Conservation (phyloP, 2,888 invertebrate genomes). For the Yponomeuta sedellus region DNA sequence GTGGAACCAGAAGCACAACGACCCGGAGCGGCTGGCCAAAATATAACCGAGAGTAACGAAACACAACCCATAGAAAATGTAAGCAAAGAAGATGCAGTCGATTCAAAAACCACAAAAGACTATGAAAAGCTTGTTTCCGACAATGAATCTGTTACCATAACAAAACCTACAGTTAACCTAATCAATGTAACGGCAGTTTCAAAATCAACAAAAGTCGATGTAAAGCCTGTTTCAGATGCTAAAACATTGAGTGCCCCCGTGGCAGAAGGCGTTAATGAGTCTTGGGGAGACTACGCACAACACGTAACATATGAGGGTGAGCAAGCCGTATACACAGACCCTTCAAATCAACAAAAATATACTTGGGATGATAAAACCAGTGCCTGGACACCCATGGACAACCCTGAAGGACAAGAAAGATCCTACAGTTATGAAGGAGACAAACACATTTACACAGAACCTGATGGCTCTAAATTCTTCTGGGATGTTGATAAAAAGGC, state of each 20-base stretch:
- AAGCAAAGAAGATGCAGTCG: neutral
- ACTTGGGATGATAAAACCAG: conserved; percentile 76
- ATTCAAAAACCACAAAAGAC: neutral
- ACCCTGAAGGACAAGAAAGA: conserved; percentile 45
- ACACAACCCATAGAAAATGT: neutral
- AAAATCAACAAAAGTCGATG: conserved; percentile 39
- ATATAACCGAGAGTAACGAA: neutral
- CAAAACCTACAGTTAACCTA: neutral
- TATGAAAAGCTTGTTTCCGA: neutral
- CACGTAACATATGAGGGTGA: conserved; percentile 83
- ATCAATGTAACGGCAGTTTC: neutral
- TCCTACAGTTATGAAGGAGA: conserved; percentile 85
- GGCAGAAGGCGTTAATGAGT: conserved; percentile 21
- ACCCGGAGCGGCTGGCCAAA: neutral
- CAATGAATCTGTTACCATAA: neutral
- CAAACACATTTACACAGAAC: conserved; percentile 86
- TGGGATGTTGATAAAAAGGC: conserved; percentile 94
- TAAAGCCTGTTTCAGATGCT: neutral
- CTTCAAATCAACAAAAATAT: conserved; percentile 80
- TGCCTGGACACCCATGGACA: conserved; percentile 64
- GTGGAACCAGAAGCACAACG: neutral
- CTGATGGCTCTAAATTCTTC: conserved; percentile 92
- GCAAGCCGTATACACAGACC: conserved; percentile 85
- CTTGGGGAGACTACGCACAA: conserved; percentile 69
- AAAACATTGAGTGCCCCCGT: neutral